A percentile compares a stretch with the other conserved stretches of the same genome.
Evolutionary conservation across 2,113 vertebrate genomes (phyloP).

Genomic region (Catharus bicknelli): DNA sequence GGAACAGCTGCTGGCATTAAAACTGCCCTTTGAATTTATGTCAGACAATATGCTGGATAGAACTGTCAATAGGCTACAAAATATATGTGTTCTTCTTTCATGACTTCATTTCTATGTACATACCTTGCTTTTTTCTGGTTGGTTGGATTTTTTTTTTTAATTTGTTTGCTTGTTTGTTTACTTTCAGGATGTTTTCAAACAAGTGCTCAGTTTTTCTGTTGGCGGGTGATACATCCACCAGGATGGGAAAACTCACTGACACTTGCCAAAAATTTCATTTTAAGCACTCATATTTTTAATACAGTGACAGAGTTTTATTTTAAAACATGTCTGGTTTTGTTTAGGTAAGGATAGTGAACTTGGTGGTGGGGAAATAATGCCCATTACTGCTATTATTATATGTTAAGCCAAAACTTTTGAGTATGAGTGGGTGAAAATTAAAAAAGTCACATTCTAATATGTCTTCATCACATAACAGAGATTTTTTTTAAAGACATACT

Average conservation of each 20-base stretch:
- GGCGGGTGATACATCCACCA: not conserved
- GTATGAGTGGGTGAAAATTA: not conserved
- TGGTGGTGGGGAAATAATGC: slow-evolving; percentile 6
- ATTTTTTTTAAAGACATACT: not conserved
- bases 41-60: not conserved
- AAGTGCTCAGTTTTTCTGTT: not conserved
- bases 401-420: not conserved
- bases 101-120: not conserved
- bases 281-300: not conserved
- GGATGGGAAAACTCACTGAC: not conserved
- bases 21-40: not conserved
- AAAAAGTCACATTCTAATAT: not conserved
- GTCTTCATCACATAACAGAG: not conserved
- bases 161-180: not conserved
- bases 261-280: not conserved
- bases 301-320: not conserved
- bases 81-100: not conserved
- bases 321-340: slow-evolving; percentile 16
- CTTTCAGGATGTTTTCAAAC: not conserved
- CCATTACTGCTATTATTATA: slow-evolving; percentile 8
- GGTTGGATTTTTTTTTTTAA: not conserved
- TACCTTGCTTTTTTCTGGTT: not conserved
- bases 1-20: not conserved
- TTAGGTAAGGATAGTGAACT: not conserved
- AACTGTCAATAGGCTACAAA: not conserved